These are phyloP conservation scores for Drosophila neonasuta DNA, from an alignment of 2,888 invertebrate species.

Conservation along the genomic window DNA sequence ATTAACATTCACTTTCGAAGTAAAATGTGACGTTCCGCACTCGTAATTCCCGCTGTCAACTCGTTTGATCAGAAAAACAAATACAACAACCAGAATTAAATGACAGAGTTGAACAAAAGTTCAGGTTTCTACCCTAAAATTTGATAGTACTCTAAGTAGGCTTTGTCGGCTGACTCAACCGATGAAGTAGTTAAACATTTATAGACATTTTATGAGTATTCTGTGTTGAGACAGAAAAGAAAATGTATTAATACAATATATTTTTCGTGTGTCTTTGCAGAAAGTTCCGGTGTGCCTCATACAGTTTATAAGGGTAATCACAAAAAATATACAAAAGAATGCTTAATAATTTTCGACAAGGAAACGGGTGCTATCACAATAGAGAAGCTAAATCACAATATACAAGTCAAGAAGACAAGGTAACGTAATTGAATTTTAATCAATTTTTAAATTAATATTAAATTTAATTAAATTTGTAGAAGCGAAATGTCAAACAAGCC, in stretches of 20 bases:
- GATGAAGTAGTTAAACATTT: neutral
- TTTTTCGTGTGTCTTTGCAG: slow-evolving; percentile 81
- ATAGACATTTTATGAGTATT: neutral
- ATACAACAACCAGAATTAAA: slow-evolving; percentile 8
- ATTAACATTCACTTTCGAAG: slow-evolving; percentile 39
- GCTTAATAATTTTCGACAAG: slow-evolving; percentile 96
- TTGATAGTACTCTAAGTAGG: neutral
- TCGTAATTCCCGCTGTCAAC: slow-evolving; percentile 6
- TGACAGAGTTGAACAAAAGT: slow-evolving; percentile 31
- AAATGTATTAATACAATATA: neutral
- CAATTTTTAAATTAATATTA: too few species aligned
- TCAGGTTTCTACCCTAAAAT: neutral
- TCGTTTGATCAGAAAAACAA: slow-evolving; percentile 21
- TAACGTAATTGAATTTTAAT: slow-evolving; percentile 71
- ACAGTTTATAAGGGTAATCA: slow-evolving; percentile 98
- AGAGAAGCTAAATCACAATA: slow-evolving; percentile 94
- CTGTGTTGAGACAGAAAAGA: neutral
- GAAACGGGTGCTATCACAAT: slow-evolving; percentile 96
- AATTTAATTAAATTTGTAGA: slow-evolving; percentile 43
- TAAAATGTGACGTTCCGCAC: slow-evolving; percentile 27
- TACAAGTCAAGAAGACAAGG: slow-evolving; percentile 96
- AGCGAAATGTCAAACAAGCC: slow-evolving; percentile 81
- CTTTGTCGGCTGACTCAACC: neutral
- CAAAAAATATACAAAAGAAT: slow-evolving; percentile 93
- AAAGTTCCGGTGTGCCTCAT: slow-evolving; percentile 94